These are phyloP conservation scores for Thecocarcelia acutangulata DNA, from an alignment of 2,888 invertebrate genomes.

Conservation along the genomic window DNA sequence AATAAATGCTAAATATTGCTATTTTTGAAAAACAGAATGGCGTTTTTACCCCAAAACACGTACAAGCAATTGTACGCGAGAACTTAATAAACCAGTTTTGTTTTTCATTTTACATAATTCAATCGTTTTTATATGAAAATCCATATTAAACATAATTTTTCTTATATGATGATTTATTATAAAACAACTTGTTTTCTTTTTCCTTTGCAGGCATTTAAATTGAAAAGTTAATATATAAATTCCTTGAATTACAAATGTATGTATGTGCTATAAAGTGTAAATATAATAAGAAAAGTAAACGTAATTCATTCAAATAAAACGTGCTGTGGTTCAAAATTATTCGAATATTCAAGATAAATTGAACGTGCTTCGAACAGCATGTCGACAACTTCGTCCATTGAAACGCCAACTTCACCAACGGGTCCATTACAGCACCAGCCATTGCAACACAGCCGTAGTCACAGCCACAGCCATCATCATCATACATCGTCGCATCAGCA, in stretches of 20 bases:
- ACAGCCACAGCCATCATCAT: slow-evolving; percentile 56
- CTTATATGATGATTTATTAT: slow-evolving; percentile 3
- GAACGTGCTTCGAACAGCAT: slow-evolving; percentile 66
- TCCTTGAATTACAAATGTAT: slow-evolving; percentile 27
- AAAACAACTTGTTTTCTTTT: slow-evolving; percentile 39
- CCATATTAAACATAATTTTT: not conserved
- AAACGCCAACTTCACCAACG: slow-evolving; percentile 75
- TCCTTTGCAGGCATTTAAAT: slow-evolving; percentile 55
- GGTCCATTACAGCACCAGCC: slow-evolving; percentile 72
- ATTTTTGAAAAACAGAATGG: too few relatives aligned
- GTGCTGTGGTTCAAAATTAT: slow-evolving; percentile 27
- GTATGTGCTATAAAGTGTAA: slow-evolving; percentile 36
- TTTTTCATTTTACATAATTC: slow-evolving; percentile 25
- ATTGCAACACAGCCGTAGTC: slow-evolving; percentile 64
- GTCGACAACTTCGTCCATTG: slow-evolving; percentile 75
- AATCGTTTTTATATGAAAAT: slow-evolving; percentile 16
- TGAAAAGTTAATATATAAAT: slow-evolving; percentile 16
- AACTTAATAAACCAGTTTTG: too few relatives aligned
- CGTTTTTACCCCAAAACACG: not conserved
- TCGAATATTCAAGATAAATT: slow-evolving; percentile 27
- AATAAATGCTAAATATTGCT: too few relatives aligned
- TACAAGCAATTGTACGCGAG: too few relatives aligned
- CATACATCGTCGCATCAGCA: slow-evolving; percentile 67
- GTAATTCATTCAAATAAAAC: slow-evolving; percentile 28
- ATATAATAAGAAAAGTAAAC: slow-evolving; percentile 29